Base-by-base conservation (phyloP, 2,113 vertebrate genomes). In the Ariopsis seemanni region DNA sequence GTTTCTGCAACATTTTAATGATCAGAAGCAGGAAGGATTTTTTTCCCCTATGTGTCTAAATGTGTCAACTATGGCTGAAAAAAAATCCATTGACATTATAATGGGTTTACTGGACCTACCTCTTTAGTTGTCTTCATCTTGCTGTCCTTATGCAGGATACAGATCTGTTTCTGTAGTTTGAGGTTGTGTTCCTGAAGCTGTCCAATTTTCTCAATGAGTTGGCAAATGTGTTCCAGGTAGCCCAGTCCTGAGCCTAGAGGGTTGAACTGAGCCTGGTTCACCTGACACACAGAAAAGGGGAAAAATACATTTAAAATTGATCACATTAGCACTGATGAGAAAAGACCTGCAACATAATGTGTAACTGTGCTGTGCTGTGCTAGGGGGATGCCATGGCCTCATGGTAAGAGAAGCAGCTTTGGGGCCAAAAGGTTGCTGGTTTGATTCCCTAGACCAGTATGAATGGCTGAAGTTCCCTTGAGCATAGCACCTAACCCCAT, bases 151-250 rank as follows among this genome's bases (percentile, higher is more conserved):
- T 97, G 94, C 91, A 97, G 92, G 88, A 89, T 75, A 82, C 95
- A 96, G 62, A 97, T 92, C 92, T 96, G 95, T 74, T 94, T 96
- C 91, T 97, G 96, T 67, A 97, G 93, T 81, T 80, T 93, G 0
- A 96, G 90, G 89, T 97, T 97, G 88, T 95, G 94, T 82, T 97
- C 96, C 92, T 97, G 97, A 20, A 97, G 94, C 85, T 97, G 96
- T 17, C 95, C 95, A 14, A 97, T 97, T 93, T 96, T 97, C 92
- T 97, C 96, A 4, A 97, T 95, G 58, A 97, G 95, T 50, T 97
- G 97, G 88, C 97, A 97, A 84, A 97, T 96, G 88, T 97, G 97
- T 90, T 97, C 95, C 91, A 97, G 92, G 86, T 97, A 97, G 57
- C 96, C 94, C 85, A 97, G 92, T 75, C 97, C 96, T 9, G 96